Conservation (phyloP, 1,140 invertebrate genomes). For the Octopus sinensis region DNA sequence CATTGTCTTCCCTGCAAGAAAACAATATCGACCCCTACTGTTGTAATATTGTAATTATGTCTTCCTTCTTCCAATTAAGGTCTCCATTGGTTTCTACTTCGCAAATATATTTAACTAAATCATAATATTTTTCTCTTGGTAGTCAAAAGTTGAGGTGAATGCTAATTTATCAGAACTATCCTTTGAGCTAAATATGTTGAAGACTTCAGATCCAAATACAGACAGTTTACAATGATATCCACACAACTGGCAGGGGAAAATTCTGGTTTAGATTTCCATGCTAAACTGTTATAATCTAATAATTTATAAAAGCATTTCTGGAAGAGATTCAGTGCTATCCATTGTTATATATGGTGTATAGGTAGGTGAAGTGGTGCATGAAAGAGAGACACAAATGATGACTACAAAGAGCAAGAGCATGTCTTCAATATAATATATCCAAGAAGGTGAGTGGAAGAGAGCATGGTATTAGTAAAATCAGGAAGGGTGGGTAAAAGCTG, state of each 20-base stretch:
- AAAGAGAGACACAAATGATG: no score
- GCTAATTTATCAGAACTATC: not conserved
- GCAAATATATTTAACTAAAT: constrained; percentile 61
- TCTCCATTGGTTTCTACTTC: constrained; percentile 62
- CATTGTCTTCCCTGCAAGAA: constrained; percentile 62
- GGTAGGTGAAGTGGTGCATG: no score
- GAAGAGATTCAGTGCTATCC: no score
- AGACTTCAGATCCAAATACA: constrained; percentile 27
- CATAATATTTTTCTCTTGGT: constrained; percentile 40
- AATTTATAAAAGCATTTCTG: no score
- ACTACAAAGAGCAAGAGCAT: no score
- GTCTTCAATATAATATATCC: no score
- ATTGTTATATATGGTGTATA: no score
- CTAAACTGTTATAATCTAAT: no score
- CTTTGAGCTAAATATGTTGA: not conserved
- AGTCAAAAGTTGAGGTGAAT: not conserved
- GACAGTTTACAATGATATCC: constrained; percentile 67
- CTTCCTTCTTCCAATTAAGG: constrained; percentile 61
- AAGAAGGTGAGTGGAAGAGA: no score
- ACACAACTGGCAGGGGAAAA: constrained; percentile 67
- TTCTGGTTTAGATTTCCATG: constrained; percentile 53
- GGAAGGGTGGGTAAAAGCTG: no score
- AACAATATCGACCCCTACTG: constrained; percentile 66
- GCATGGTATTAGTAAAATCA: no score
- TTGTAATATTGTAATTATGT: constrained; percentile 61